Base-by-base conservation (phyloP, 1,140 invertebrate species). In the Drosophila willistoni region DNA sequence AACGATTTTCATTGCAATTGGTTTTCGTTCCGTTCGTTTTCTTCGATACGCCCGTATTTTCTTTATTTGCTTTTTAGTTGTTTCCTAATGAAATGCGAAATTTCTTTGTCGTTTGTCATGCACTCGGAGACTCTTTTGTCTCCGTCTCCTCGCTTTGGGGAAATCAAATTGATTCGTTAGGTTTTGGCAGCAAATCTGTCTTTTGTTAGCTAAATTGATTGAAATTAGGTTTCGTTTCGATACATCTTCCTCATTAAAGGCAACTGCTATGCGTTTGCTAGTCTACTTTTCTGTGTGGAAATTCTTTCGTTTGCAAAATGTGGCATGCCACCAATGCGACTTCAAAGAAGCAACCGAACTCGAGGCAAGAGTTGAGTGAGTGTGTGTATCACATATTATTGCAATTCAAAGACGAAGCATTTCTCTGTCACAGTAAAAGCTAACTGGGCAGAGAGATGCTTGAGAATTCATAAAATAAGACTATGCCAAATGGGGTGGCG, bases 181-280 rank as follows among this genome's bases (percentile, higher is more conserved):
- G 71, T 66, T 76, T 29, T 68, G 71, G 75, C 44, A 51, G 22
- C 17, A 51, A 87, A 86, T 85, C 83, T 86, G 83, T 87, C 71
- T 79, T 79, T 87, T 82, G 82, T 87, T 86, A 79, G 77, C 55
- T 44, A 81, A 86, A 86, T 86, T 87, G 82, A 86, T 86, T 86
- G 79, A 87, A 86, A 86, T 86, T 86, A 64, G 83, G 75, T 86
- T 86, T 51, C 44, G 19, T 19, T 51, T 51, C 44, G 6, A 29
- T 51, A 39, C 25, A 9, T 59, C 66, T 22, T 51, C 2, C 19
- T 51, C 44, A 51, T 51, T 51, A 22, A 10, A 51, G 17, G 1
- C 14, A 14, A 19, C 44, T 47, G 14, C 14, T 17, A 47, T 7
- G 14, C 44, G 44, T 4, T 51, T 61, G 29, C 9, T 51, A 19